phyloP scores from a whole-genome alignment of 1,140 invertebrate genomes.

The Dolichoris vasculosae region DNA sequence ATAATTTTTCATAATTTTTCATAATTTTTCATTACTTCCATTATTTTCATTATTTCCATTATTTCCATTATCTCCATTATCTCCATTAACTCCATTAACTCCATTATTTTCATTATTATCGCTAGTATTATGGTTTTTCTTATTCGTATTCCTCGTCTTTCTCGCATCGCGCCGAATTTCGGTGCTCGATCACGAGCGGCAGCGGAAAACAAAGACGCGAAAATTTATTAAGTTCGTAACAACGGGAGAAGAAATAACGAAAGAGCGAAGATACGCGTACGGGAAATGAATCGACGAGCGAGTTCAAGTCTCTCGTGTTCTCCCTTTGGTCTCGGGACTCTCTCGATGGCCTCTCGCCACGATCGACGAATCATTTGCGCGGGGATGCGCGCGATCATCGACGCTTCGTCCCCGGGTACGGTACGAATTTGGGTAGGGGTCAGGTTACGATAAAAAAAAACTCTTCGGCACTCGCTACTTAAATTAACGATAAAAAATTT shows the following conservation, averaged over 20 bases:
- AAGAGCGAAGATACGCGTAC: background rate
- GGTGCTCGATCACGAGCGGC: background rate
- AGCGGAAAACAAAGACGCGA: background rate
- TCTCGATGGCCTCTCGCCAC: too few species aligned
- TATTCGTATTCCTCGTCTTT: background rate
- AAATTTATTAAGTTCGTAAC: too few species aligned
- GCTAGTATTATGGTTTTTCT: slow-evolving; percentile 3
- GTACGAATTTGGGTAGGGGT: background rate
- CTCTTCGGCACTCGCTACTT: slow-evolving; percentile 49
- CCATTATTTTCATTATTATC: slow-evolving; percentile 14
- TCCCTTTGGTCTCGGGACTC: background rate
- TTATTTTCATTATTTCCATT: background rate
- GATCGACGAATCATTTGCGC: background rate
- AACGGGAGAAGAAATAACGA: background rate
- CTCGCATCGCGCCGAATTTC: background rate
- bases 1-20: slow-evolving; percentile 13
- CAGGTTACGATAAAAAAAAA: background rate
- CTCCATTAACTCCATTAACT: background rate
- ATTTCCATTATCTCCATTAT: slow-evolving; percentile 16
- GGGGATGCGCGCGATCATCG: background rate
- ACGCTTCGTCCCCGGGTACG: background rate
- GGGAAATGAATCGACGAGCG: background rate
- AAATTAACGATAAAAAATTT: slow-evolving; percentile 30
- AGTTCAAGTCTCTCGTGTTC: background rate
- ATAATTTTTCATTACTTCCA: background rate